phyloP scores from a whole-genome alignment of 2,888 invertebrate species.

The Muschampia plurimacula region DNA sequence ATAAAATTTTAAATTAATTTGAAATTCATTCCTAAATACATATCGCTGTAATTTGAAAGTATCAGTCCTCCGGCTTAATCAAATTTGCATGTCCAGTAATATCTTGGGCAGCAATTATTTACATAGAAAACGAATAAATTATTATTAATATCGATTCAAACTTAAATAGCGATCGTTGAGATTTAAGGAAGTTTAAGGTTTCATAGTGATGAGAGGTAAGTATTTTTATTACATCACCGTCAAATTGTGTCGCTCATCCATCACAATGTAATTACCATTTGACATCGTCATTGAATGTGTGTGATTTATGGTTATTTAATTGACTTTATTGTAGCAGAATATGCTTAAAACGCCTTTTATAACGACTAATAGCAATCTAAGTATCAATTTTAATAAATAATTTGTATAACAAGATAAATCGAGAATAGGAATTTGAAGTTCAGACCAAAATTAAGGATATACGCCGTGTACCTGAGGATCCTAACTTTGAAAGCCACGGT shows the following conservation, averaged over 20 bases:
- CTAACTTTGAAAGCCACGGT: no score
- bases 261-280: neutral
- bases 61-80: neutral
- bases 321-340: neutral
- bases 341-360: no score
- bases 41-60: neutral
- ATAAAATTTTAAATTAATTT: neutral
- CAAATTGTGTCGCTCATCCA: neutral
- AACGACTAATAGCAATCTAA: no score
- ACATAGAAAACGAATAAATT: neutral
- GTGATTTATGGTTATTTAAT: neutral
- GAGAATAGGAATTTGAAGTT: no score
- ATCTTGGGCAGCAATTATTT: neutral
- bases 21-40: neutral
- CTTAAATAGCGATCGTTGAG: neutral
- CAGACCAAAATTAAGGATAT: no score
- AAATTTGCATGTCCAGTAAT: neutral
- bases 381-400: no score
- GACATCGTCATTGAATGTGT: neutral
- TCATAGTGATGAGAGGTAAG: no score
- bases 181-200: neutral
- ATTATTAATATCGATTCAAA: conserved; percentile 1
- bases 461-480: no score
- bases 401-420: no score
- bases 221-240: neutral